Evolutionary conservation across 2,888 invertebrate species (phyloP), one percentile per base, ranked within the genome.

Genomic region (Iphiclides podalirius): DNA sequence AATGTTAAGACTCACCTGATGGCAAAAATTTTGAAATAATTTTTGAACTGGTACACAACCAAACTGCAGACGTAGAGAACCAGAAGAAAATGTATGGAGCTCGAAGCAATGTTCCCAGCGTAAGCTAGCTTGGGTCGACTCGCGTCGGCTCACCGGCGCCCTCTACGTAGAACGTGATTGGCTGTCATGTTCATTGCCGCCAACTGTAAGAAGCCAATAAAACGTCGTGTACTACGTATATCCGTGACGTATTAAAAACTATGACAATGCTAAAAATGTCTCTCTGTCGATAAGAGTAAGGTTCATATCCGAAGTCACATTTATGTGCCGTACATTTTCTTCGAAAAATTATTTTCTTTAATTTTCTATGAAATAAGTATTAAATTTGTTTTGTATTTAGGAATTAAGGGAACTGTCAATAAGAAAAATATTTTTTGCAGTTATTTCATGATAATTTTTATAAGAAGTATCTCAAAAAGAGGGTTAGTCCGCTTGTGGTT

Each of bases 71-170:
- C 85, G 86, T 86, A 87, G 84, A 83, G 87, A 86, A 79, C 84
- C 84, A 84, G 86, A 89, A 88, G 88, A 84, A 86, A 89, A 87
- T 89, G 89, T 89, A 89, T 88, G 89, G 83, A 76, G 87, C 86
- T 84, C 85, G 79, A 85, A 85, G 85, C 79, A 83, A 88, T 64
- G 83, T 86, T 87, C 86, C 83, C 79, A 79, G 79, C 72, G 73
- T 81, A 76, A 85, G 86, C 81, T 76, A 74, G 88, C 87, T 86
- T 86, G 86, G 83, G 79, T 76, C 78, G 81, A 64, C 74, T 82
- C 82, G 87, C 87, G 87, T 88, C 83, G 75, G 67, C 71, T 75
- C 73, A 53, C 59, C 59, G 77, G 83, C 87, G 88, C 79, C 88
- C 78, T 74, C 89, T 87, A 88, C 69, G 54, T 71, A 57, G 60